Conservation (phyloP, 2,888 invertebrate genomes). For the Falcaria lacertinaria region DNA sequence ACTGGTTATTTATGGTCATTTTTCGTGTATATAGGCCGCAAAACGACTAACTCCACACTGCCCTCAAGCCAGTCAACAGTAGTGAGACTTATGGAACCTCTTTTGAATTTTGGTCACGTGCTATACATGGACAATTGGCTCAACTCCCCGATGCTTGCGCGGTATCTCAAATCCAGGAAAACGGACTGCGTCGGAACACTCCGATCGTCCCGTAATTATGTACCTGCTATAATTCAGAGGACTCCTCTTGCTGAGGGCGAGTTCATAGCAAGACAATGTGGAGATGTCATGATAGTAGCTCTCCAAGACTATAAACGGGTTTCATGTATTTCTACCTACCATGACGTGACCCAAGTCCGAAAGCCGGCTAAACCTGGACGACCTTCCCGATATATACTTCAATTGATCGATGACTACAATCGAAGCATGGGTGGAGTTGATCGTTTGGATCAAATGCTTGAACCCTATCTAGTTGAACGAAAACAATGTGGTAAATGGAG, state of each 20-base stretch:
- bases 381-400: too few relatives aligned
- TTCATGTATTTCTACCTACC: constrained; percentile 15
- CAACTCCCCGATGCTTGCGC: constrained; percentile 8
- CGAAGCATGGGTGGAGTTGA: background rate
- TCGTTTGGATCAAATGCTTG: constrained; percentile 9
- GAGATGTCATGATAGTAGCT: constrained; percentile 10
- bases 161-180: constrained; percentile 9
- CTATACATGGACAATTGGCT: constrained; percentile 9
- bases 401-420: constrained; percentile 1
- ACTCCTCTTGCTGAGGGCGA: constrained; percentile 8
- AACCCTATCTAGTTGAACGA: constrained; percentile 3
- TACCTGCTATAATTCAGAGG: constrained; percentile 7
- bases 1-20: constrained; percentile 17
- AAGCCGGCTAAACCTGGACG: background rate
- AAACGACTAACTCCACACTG: constrained; percentile 3
- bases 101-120: constrained; percentile 6
- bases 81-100: background rate
- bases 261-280: constrained; percentile 13
- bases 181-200: constrained; percentile 17
- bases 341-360: constrained; percentile 4
- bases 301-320: constrained; percentile 10
- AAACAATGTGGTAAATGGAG: background rate
- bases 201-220: constrained; percentile 1
- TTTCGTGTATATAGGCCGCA: constrained; percentile 11
- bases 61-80: constrained; percentile 6